A percentile compares a stretch with the other conserved stretches of the same genome.
These are phyloP conservation scores for Zaprionus kolodkinae DNA, from an alignment of 1,140 invertebrate species.

Conservation along the genomic window DNA sequence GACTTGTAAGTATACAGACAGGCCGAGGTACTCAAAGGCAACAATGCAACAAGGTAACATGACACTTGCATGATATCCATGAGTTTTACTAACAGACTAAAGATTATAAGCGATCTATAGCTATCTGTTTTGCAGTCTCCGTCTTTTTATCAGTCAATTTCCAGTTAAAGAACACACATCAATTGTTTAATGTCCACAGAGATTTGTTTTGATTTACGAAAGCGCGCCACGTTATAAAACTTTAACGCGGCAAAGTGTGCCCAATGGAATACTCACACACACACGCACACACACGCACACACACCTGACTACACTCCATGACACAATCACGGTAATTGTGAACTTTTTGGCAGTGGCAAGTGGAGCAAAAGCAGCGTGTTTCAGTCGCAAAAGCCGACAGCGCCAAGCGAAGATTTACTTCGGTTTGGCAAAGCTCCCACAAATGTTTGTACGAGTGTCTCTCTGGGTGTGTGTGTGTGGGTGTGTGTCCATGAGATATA, in stretches of 20 bases:
- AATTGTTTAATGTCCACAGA: conserved; percentile 20
- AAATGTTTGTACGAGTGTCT: conserved; percentile 21
- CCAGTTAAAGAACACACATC: not conserved
- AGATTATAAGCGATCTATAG: not conserved
- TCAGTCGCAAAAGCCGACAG: conserved; percentile 48
- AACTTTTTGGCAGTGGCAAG: conserved; percentile 54
- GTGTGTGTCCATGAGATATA: conserved; percentile 43
- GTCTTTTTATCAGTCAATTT: conserved; percentile 6
- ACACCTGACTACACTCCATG: not conserved
- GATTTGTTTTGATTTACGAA: conserved; percentile 48
- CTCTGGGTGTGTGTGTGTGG: conserved; percentile 12
- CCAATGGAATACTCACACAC: conserved; percentile 26
- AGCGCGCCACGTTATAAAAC: conserved; percentile 42
- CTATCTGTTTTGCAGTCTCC: too few species aligned
- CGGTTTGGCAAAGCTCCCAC: conserved; percentile 57
- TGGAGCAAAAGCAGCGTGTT: conserved; percentile 31
- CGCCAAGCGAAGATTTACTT: conserved; percentile 58
- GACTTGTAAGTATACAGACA: conserved; percentile 7
- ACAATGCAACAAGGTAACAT: conserved; percentile 20
- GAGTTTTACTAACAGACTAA: not conserved
- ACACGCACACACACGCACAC: not conserved
- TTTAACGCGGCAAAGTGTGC: conserved; percentile 45
- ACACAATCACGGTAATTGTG: conserved; percentile 61
- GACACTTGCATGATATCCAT: not conserved
- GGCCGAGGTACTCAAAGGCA: conserved; percentile 9